phyloP scores from a whole-genome alignment of 2,888 invertebrate genomes.

The Herminia tarsipennalis region DNA sequence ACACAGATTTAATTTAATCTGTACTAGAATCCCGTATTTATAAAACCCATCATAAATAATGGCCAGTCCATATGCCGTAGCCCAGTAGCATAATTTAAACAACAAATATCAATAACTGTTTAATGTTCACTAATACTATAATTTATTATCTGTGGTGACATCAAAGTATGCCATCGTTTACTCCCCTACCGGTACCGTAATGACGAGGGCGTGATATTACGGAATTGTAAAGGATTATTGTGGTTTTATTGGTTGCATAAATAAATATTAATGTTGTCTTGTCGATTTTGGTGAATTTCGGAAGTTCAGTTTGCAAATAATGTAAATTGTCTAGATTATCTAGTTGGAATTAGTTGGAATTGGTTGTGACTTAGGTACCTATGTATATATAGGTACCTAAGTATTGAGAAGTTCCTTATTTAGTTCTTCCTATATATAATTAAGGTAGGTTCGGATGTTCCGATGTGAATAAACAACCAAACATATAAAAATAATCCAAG shows the following conservation, averaged over 20 bases:
- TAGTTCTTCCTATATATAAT: too few species aligned
- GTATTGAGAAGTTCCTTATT: too few species aligned
- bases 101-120: constrained; percentile 63
- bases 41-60: constrained; percentile 28
- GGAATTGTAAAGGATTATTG: constrained; percentile 63
- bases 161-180: constrained; percentile 56
- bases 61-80: constrained; percentile 35
- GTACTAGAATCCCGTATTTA: constrained; percentile 44
- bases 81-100: constrained; percentile 37
- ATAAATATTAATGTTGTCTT: constrained; percentile 47
- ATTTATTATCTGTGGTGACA: constrained; percentile 74
- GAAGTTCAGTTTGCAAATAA: neutral
- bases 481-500: too few species aligned
- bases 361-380: neutral
- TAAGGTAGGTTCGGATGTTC: too few species aligned
- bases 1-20: neutral
- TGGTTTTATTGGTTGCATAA: constrained; percentile 59
- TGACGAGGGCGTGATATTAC: constrained; percentile 70
- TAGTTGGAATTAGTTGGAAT: neutral
- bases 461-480: too few species aligned
- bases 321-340: too few species aligned
- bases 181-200: constrained; percentile 49
- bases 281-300: constrained; percentile 2
- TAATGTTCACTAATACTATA: constrained; percentile 66
- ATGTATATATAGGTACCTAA: neutral